Evolutionary conservation across 2,888 invertebrate genomes (phyloP).

Genomic region (Acanthacorydalis orientalis): DNA sequence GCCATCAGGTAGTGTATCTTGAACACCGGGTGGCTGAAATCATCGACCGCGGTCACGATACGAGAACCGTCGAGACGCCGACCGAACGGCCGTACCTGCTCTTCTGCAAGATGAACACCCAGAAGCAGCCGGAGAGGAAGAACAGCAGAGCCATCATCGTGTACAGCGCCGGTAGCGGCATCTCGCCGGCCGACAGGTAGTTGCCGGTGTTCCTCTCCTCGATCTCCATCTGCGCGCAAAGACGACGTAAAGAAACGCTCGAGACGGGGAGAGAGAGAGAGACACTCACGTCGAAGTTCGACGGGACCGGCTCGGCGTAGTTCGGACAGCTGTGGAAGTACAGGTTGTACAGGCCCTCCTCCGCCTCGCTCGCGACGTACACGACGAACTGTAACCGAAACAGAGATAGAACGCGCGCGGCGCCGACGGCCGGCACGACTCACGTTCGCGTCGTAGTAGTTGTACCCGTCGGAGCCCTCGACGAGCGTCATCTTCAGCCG

Average conservation of each 20-base stretch:
- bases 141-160: constrained; percentile 83
- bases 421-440: constrained; percentile 17
- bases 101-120: constrained; percentile 75
- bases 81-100: constrained; percentile 38
- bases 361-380: constrained; percentile 52
- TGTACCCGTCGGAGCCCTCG: constrained; percentile 29
- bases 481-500: neutral
- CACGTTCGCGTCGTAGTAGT: constrained; percentile 46
- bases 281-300: constrained; percentile 49
- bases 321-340: constrained; percentile 90
- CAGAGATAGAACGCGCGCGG: neutral
- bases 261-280: neutral
- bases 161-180: constrained; percentile 85
- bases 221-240: constrained; percentile 52
- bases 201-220: constrained; percentile 73
- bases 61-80: too few species aligned
- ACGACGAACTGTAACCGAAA: constrained; percentile 59
- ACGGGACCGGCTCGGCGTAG: constrained; percentile 19
- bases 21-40: constrained; percentile 57
- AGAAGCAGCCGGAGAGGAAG: constrained; percentile 75
- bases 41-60: neutral
- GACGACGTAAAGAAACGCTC: neutral
- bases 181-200: constrained; percentile 88
- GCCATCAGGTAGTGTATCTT: constrained; percentile 97
- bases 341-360: constrained; percentile 86